Conservation (phyloP, 2,113 vertebrate species). For the Serilophus lunatus region DNA sequence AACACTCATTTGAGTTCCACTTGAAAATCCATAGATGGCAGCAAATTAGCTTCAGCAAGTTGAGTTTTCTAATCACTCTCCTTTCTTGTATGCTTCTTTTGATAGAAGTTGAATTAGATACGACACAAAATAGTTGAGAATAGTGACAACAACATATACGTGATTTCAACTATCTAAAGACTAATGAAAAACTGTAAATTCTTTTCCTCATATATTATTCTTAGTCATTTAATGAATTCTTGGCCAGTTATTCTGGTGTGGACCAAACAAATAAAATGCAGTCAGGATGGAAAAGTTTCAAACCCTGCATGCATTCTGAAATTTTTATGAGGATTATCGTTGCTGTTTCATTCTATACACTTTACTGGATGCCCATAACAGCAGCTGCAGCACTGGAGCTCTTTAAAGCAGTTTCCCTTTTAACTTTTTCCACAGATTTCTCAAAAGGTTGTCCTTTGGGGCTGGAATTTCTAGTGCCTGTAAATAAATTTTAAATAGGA, state of each 20-base stretch:
- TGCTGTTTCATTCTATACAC: not conserved
- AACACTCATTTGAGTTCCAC: not conserved
- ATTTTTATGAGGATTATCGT: conserved; percentile 1
- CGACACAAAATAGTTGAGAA: not conserved
- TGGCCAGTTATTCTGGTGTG: not conserved
- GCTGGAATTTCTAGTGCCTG: not conserved
- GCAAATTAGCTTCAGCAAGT: not conserved
- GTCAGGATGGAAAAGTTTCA: not conserved
- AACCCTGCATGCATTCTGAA: not conserved
- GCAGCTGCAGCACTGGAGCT: not conserved
- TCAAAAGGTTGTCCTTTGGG: not conserved
- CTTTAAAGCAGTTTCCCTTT: not conserved
- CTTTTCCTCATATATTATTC: not conserved
- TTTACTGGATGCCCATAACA: not conserved
- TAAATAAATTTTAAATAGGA: not conserved
- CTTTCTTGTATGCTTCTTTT: not conserved
- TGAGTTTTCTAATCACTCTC: not conserved
- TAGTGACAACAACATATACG: not conserved
- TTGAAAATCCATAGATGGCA: not conserved
- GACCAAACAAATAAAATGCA: not conserved
- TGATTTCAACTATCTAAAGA: not conserved
- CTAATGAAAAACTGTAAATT: not conserved
- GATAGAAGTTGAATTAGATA: not conserved
- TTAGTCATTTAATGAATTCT: not conserved
- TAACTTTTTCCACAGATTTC: not conserved